Base-by-base conservation (phyloP, 1,140 invertebrate species). In the Pogonognathellus flavescens region DNA sequence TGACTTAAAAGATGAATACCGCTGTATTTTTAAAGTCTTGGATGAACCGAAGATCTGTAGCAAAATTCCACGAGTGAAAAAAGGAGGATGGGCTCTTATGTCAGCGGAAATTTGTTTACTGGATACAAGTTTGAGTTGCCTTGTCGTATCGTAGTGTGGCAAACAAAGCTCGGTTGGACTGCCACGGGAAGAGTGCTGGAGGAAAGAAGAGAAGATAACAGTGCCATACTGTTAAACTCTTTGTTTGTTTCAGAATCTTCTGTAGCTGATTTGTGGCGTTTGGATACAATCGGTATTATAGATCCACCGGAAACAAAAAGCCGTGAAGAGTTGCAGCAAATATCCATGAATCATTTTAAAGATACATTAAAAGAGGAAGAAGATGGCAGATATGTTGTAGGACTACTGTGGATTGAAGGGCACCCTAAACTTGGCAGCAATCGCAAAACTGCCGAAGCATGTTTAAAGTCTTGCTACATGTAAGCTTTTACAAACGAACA, bases 241-340 rank as follows among this genome's bases (percentile, higher is more conserved):
- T 14, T 52, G 31, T 25, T 14, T 11, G 52, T 80, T 4, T 1
- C 16, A 5, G 49, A 80, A 52, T n/a, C 62, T 66, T 8, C 7
- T 20, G 20, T 66, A 8, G 3, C 20, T 4, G 62, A 84, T 31
- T 80, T 80, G 25, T 80, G 76, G 76, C 4, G 20, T 3, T 52
- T 80, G 41, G 76, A 80, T 80, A 22, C 52, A 1, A 50, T 80
- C 18, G 76, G 76, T 6, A 80, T 80, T 22, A 50, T 11, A 3
- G 76, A 80, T 18, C 41, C 76, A 0, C 18, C 18, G 10, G 76
- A 80, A 22, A 55, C 18, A n/a, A 80, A 52, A n/a, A n/a, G 16
- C n/a, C n/a, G n/a, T n/a, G 16, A 80, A 18, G 49, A 80, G 11
- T 14, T 49, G 0, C 52, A 80, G 4, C 10, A 80, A 10, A 1